Base-by-base conservation (phyloP, 2,888 invertebrate species). In the Morpho deidamia region DNA sequence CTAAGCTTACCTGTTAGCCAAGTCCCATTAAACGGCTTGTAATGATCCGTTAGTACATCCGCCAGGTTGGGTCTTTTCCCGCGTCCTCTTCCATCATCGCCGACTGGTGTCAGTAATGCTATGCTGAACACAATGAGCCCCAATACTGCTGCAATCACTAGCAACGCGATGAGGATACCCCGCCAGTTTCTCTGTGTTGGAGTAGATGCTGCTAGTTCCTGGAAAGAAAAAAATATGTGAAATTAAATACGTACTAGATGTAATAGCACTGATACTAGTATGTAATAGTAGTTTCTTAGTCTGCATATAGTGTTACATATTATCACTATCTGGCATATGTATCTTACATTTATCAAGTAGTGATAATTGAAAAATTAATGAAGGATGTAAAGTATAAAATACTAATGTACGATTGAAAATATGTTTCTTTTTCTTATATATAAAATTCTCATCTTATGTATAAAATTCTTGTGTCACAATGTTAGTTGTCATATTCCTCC, bases 111-210 rank as follows among this genome's bases (percentile, higher is more conserved):
- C 55, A 98, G 93, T 60, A 98, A 91, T 41, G 97, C 94, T 73
- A 98, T 97, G 68, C 97, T 97, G 86, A 96, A 95, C 65, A 97
- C 94, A 65, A 97, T 97, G 68, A 97, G 92, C 45, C 96, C 95
- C 68, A 96, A 93, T 37, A 97, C 97, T 34, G 95, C 94, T 14
- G 95, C 93, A 66, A 97, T 97, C 65, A 98, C 98, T 70, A 97
- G 91, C 60, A 97, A 90, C 0, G 97, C 97, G 65, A 97, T 98
- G 67, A 95, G 94, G 70, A 98, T 97, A 11, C 98, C 98, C 43
- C 96, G 93, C 97, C 98, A 98, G 91, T 98, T 98, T 61, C 97
- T 91, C 78, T 97, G 94, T 61, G 94, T 95, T 4, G 96, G 96
- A 10, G 96, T 95, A 48, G 95, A 92, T 40, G 95, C 95, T 67